Percentiles rank a stretch among this genome's conserved stretches.
phyloP scores from a whole-genome alignment of 2,888 invertebrate genomes.

The Julus scanicus region DNA sequence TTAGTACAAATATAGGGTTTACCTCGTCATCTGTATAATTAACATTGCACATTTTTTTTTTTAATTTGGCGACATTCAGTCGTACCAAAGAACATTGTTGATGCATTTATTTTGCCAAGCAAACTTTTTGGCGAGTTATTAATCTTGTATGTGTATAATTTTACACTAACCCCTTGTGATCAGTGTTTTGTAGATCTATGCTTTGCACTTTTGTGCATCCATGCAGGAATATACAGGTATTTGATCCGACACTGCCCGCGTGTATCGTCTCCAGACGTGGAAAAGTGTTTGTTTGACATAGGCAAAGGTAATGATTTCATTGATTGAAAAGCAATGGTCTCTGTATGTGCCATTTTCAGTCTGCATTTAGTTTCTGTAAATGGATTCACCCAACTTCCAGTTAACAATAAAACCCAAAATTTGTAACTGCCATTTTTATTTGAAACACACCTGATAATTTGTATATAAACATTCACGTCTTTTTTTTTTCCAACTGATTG shows the following conservation, averaged over 20 bases:
- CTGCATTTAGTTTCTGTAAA: background rate
- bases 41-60: constrained; percentile 42
- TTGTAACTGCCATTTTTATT: constrained; percentile 31
- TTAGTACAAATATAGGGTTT: constrained; percentile 38
- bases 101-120: constrained; percentile 39
- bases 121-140: constrained; percentile 24
- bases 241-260: background rate
- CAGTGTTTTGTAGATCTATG: constrained; percentile 30
- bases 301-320: background rate
- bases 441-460: background rate
- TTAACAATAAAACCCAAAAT: background rate
- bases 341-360: background rate
- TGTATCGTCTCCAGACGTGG: background rate
- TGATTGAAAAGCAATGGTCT: background rate
- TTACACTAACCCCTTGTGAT: constrained; percentile 40
- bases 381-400: background rate
- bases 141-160: constrained; percentile 34
- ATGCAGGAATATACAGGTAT: background rate
- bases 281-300: background rate
- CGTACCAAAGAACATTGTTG: constrained; percentile 45
- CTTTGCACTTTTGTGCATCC: constrained; percentile 43
- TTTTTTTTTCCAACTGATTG: constrained; percentile 24
- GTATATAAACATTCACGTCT: constrained; percentile 13
- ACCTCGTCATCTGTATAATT: constrained; percentile 47
- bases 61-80: constrained; percentile 29